A percentile compares a stretch with the other conserved stretches of the same genome.
Evolutionary conservation across 2,113 vertebrate species (phyloP).

Genomic region (Otis tarda): DNA sequence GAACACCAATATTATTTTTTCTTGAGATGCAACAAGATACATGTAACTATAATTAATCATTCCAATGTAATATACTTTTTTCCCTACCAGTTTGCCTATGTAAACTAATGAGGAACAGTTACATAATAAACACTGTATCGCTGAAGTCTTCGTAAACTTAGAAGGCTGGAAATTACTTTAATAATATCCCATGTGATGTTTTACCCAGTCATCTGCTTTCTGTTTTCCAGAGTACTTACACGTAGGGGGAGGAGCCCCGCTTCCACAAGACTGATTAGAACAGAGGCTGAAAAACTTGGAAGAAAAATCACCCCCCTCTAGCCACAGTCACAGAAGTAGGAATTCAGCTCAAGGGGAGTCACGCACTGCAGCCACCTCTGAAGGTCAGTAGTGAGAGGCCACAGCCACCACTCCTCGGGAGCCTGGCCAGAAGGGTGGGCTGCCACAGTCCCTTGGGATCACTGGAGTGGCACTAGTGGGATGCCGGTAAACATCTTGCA

Average conservation of each 20-base stretch:
- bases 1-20: neutral
- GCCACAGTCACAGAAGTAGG: accelerated
- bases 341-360: neutral
- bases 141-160: neutral
- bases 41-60: neutral
- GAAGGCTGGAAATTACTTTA: neutral
- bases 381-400: neutral
- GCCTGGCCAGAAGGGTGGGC: accelerated
- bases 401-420: neutral
- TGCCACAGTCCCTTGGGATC: accelerated
- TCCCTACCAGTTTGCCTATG: neutral
- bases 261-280: neutral
- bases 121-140: neutral
- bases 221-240: neutral
- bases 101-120: neutral
- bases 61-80: neutral
- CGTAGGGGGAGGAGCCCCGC: accelerated
- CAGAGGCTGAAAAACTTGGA: neutral
- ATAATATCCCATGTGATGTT: neutral
- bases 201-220: neutral
- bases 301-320: neutral
- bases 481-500: neutral
- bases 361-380: neutral
- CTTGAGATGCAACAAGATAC: neutral
- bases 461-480: accelerated